These are phyloP conservation scores for Cataglyphis altisquamis DNA, from an alignment of 2,888 invertebrate species.

Conservation along the genomic window DNA sequence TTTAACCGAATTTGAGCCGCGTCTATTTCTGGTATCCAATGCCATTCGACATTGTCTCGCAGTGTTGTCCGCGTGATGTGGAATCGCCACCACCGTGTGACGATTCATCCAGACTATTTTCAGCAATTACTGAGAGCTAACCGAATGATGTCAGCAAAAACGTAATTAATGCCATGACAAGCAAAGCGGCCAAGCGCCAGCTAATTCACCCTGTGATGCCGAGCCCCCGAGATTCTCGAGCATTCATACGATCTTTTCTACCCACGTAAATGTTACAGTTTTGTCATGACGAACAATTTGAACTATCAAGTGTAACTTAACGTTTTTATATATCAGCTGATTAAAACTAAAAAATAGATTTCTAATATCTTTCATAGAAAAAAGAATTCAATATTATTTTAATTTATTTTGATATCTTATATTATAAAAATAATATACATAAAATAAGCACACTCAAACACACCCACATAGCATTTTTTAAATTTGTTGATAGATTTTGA, in stretches of 20 bases:
- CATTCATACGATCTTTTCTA: background rate
- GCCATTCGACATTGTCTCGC: constrained; percentile 59
- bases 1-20: constrained; percentile 38
- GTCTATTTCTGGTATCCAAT: constrained; percentile 57
- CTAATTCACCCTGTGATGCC: constrained; percentile 38
- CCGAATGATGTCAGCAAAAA: constrained; percentile 55
- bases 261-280: background rate
- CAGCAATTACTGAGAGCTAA: constrained; percentile 46
- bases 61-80: constrained; percentile 16
- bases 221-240: constrained; percentile 30
- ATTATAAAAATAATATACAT: background rate
- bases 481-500: background rate
- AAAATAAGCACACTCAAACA: background rate
- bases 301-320: background rate
- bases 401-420: background rate
- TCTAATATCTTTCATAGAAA: background rate
- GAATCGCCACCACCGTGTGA: constrained; percentile 34
- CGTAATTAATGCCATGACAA: constrained; percentile 36
- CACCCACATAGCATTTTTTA: background rate
- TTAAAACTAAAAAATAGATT: background rate
- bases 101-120: constrained; percentile 61
- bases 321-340: background rate
- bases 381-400: background rate
- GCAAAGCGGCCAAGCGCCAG: constrained; percentile 35
- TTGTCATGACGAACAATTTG: background rate